A percentile compares a stretch with the other conserved stretches of the same genome.
phyloP scores from a whole-genome alignment of 2,888 invertebrate species.

The Ariolimax columbianus region DNA sequence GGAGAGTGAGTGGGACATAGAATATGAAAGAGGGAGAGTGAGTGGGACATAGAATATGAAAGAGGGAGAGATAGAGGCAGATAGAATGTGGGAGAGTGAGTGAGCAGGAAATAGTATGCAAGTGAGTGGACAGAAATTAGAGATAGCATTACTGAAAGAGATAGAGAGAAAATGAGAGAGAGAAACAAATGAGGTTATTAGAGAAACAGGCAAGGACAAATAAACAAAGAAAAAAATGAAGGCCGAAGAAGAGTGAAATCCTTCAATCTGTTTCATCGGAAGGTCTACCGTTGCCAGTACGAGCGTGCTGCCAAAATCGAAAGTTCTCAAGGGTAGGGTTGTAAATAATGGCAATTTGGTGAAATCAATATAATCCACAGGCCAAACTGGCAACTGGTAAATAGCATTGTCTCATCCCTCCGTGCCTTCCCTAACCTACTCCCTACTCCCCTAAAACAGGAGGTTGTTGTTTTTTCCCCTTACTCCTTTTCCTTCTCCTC shows the following conservation, averaged over 20 bases:
- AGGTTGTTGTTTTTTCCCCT: neutral
- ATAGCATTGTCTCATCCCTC: constrained; percentile 33
- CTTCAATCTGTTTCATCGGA: neutral
- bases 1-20: neutral
- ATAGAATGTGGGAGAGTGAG: neutral
- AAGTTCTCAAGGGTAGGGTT: constrained; percentile 34
- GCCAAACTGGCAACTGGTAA: constrained; percentile 41
- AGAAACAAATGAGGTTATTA: neutral
- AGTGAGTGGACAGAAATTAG: neutral
- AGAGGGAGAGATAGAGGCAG: neutral
- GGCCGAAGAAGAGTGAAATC: neutral
- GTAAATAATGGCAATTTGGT: constrained; percentile 42
- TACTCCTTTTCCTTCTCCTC: neutral
- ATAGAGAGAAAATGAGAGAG: no score
- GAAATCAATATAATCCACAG: constrained; percentile 36
- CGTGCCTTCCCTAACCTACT: neutral
- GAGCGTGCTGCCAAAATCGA: constrained; percentile 31
- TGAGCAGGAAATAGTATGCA: neutral
- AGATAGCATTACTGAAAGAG: neutral
- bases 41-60: neutral
- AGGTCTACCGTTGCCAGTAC: neutral
- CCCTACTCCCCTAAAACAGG: neutral
- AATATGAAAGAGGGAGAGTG: neutral
- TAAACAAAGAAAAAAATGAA: neutral
- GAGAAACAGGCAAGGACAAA: neutral